A percentile compares a stretch with the other conserved stretches of the same genome.
These are phyloP conservation scores for Drosophila vallismaia DNA, from an alignment of 2,888 invertebrate genomes.

Conservation along the genomic window DNA sequence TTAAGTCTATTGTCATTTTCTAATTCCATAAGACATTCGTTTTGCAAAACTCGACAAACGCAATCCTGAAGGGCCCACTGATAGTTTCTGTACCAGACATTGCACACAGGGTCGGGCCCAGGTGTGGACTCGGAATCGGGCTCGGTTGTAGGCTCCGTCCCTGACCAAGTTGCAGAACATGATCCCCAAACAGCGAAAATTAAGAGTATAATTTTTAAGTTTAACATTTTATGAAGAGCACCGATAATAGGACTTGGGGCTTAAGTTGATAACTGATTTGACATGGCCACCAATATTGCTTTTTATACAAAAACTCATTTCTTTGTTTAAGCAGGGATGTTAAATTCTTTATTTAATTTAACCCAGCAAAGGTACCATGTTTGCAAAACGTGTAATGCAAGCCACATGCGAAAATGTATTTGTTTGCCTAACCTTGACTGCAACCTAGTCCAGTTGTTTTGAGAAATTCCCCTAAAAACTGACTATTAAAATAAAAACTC, in stretches of 20 bases:
- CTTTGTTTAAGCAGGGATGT: slow-evolving; percentile 9
- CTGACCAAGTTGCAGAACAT: neutral
- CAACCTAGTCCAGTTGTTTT: neutral
- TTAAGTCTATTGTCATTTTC: slow-evolving; percentile 19
- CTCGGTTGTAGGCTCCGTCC: neutral
- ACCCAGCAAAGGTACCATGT: neutral
- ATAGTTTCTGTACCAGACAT: slow-evolving; percentile 23
- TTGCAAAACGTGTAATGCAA: slow-evolving; percentile 1
- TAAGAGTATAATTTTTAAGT: slow-evolving; percentile 1
- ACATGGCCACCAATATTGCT: neutral
- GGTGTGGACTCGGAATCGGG: neutral
- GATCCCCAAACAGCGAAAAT: neutral
- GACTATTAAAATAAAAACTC: neutral
- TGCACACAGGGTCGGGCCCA: slow-evolving; percentile 14
- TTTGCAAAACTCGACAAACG: slow-evolving; percentile 47
- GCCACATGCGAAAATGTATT: neutral
- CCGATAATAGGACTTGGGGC: too few species aligned
- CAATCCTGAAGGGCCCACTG: slow-evolving; percentile 45
- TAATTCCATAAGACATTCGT: slow-evolving; percentile 26
- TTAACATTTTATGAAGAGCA: slow-evolving; percentile 7
- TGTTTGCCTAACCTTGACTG: slow-evolving; percentile 2
- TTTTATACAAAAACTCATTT: slow-evolving; percentile 17
- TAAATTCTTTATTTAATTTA: neutral
- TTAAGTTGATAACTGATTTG: slow-evolving; percentile 1
- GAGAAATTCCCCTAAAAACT: neutral